phyloP scores from a whole-genome alignment of 2,113 vertebrate genomes.

The Sclerurus mexicanus region DNA sequence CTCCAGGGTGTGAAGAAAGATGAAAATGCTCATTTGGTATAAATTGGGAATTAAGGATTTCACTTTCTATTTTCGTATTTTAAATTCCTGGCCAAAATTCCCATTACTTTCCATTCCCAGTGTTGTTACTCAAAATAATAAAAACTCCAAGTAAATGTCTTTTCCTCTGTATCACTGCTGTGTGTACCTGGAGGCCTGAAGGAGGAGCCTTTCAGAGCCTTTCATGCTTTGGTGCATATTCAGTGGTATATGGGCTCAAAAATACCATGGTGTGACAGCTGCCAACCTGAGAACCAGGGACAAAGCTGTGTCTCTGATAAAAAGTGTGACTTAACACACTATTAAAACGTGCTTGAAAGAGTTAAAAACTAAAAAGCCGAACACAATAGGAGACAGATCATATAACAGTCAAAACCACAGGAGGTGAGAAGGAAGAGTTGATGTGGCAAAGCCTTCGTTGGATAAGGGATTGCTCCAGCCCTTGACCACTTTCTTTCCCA shows the following conservation, averaged over 20 bases:
- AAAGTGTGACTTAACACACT: neutral
- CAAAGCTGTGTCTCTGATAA: neutral
- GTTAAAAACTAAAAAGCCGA: neutral
- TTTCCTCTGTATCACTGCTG: neutral
- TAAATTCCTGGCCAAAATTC: neutral
- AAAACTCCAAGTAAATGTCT: neutral
- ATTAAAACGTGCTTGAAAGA: neutral
- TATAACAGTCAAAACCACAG: neutral
- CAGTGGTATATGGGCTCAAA: neutral
- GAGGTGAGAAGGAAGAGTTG: neutral
- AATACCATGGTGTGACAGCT: neutral
- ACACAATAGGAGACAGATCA: neutral
- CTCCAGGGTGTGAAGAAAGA: neutral
- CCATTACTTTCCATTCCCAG: neutral
- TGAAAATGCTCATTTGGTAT: neutral
- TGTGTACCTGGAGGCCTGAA: neutral
- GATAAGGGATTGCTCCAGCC: neutral
- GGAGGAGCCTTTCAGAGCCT: neutral
- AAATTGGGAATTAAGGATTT: neutral
- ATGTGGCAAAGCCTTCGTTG: neutral
- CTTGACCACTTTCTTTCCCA: neutral
- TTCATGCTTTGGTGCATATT: neutral
- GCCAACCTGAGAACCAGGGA: neutral
- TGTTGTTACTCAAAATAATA: neutral
- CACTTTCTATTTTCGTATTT: neutral